Evolutionary conservation across 2,797 vertebrate genomes (phyloP), one percentile per base, ranked within the genome.

Genomic region (Leucoraja ocellata): DNA sequence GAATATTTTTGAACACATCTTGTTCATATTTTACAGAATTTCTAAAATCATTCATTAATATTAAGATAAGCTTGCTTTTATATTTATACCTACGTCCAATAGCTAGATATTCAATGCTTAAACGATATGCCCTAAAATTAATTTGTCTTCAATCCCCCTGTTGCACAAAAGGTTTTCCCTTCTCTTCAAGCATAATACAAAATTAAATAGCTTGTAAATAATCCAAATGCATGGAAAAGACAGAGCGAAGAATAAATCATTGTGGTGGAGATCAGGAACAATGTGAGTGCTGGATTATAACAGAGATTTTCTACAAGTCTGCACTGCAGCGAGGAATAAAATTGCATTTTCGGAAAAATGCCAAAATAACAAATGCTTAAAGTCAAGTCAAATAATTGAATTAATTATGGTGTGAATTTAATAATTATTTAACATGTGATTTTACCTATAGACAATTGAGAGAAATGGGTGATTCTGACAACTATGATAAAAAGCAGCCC

Each of bases 41-140:
- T 88, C n/a, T 88, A 21, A 88, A 65, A 88, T 36, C 65, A 58
- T 88, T 65, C 83, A n/a, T 88, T 65, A 16, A 88, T 18, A 21
- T 68, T 68, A 65, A 21, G n/a, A 4, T 68, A 21, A 65, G n/a
- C 5, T 8, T 16, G 5, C 2, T 54, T 10, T 58, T 81, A 23
- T 39, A 9, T 86, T 25, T 65, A 23, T 73, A 63, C 61, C 25
- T 13, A 63, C 0, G 46, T 13, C 14, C 28, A 86, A 61, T 61
- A 61, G 54, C 25, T 61, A 13, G 3, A 16, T 18, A 18, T 2
- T 88, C 61, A 86, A n/a, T 86, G 28, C 2, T 63, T 86, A 16
- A 61, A 58, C 46, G 11, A 65, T 65, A 14, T n/a, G 63, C 32
- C 28, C 23, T n/a, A 16, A 84, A 83, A 83, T 46, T 58, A 39